These are phyloP conservation scores for Aphidius ervi DNA, from an alignment of 1,140 invertebrate species.

Conservation along the genomic window DNA sequence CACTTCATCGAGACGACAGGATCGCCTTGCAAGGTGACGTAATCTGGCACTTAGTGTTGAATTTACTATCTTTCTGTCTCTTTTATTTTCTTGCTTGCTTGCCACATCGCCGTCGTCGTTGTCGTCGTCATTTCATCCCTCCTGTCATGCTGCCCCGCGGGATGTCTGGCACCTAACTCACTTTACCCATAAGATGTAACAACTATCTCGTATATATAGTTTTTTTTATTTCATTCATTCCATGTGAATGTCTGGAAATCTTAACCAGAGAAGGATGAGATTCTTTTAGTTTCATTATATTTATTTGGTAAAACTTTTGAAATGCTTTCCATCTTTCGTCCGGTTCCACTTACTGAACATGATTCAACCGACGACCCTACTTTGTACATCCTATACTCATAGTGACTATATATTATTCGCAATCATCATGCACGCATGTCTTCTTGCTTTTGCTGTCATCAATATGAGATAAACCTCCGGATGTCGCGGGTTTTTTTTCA, in stretches of 20 bases:
- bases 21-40: conserved; percentile 33
- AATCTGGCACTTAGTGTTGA: conserved; percentile 36
- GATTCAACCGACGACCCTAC: conserved; percentile 8
- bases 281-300: conserved; percentile 8
- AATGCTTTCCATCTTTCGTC: conserved; percentile 17
- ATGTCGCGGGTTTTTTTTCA: neutral
- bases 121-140: conserved; percentile 31
- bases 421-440: too few relatives aligned
- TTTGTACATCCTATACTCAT: neutral
- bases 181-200: neutral
- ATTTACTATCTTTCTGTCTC: too few relatives aligned
- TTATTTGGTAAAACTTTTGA: conserved; percentile 22
- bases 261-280: too few relatives aligned
- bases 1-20: conserved; percentile 20
- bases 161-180: conserved; percentile 20
- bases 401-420: neutral
- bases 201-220: too few relatives aligned
- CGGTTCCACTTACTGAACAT: conserved; percentile 20
- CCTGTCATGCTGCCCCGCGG: conserved; percentile 30
- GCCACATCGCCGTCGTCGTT: conserved; percentile 14
- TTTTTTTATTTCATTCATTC: too few relatives aligned
- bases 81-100: too few relatives aligned
- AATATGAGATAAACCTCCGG: neutral
- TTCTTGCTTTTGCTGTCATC: neutral
- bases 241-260: neutral